Evolutionary conservation across 2,113 vertebrate species (phyloP), one percentile per base, ranked within the genome.

Genomic region (Jacana jacana): DNA sequence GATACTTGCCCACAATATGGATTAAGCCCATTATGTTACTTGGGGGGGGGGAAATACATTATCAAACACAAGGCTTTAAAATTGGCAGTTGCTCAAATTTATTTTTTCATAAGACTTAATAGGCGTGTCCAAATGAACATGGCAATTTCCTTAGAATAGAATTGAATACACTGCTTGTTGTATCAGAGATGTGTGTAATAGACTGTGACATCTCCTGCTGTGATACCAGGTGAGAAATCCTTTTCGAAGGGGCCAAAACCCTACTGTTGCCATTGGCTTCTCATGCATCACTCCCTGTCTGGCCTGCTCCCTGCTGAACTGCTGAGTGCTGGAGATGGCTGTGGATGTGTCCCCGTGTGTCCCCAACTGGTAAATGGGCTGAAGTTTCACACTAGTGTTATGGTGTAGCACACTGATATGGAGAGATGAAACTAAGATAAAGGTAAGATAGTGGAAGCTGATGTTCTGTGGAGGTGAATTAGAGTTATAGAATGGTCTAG

Each of bases 31-130:
- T 91, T 91, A 61, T 54, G 61, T 85, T 94, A 65, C 83, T 96
- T 66, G 19, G 33, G 65, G 33, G 6, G 1, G 4, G 16, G 28
- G 30, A 30, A 82, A 78, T n/a, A 16, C 25, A 89, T 78, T 88
- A 85, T 86, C 83, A 81, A 96, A 81, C 78, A 55, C 0, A 13
- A 73, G 46, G 95, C 88, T 94, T 96, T 93, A 89, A 88, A 89
- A 77, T 89, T 96, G 95, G 78, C 92, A 78, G 81, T 89, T 93
- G 78, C 46, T 94, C 91, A 88, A 49, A 64, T 88, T 89, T 89
- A 61, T 88, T 92, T 65, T 92, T 93, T 91, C 92, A 87, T 94
- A 85, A 89, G 75, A 25, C 86, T 94, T 97, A 96, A 96, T 42
- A 92, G 75, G 86, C 96, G 52, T 93, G 81, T 83, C 94, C 86